Percentiles rank a stretch among this genome's conserved stretches.
Evolutionary conservation across 2,888 invertebrate species (phyloP).

Genomic region (Nomada ruficornis): DNA sequence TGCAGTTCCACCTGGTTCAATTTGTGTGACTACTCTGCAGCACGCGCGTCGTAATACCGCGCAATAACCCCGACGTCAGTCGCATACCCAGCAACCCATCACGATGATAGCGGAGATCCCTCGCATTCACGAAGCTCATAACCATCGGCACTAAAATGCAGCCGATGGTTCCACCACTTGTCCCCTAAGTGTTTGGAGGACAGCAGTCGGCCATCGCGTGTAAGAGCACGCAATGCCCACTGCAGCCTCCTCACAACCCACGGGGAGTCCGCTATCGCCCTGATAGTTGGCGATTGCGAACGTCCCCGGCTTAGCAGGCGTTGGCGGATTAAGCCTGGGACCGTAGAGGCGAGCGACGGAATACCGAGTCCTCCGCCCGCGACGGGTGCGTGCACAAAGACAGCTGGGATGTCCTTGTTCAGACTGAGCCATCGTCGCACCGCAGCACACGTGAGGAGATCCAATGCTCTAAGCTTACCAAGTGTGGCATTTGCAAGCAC

Average conservation of each 20-base stretch:
- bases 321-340: neutral
- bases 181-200: neutral
- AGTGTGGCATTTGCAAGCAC: too few species aligned
- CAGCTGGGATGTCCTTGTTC: neutral
- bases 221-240: neutral
- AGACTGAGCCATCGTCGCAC: too few species aligned
- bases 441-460: too few species aligned
- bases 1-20: too few species aligned
- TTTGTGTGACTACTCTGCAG: neutral
- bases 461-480: too few species aligned
- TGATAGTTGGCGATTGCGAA: neutral
- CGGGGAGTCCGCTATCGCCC: neutral
- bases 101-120: neutral
- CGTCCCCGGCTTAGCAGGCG: neutral
- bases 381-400: neutral
- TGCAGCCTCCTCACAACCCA: neutral
- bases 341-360: too few species aligned
- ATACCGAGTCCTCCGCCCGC: too few species aligned
- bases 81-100: neutral
- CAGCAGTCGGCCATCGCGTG: neutral
- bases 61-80: neutral
- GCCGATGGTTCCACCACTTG: constrained; percentile 1
- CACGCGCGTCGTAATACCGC: neutral
- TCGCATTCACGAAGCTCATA: constrained; percentile 4
- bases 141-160: neutral